phyloP scores from a whole-genome alignment of 2,797 vertebrate genomes.

The Scomberomorus guttatus region DNA sequence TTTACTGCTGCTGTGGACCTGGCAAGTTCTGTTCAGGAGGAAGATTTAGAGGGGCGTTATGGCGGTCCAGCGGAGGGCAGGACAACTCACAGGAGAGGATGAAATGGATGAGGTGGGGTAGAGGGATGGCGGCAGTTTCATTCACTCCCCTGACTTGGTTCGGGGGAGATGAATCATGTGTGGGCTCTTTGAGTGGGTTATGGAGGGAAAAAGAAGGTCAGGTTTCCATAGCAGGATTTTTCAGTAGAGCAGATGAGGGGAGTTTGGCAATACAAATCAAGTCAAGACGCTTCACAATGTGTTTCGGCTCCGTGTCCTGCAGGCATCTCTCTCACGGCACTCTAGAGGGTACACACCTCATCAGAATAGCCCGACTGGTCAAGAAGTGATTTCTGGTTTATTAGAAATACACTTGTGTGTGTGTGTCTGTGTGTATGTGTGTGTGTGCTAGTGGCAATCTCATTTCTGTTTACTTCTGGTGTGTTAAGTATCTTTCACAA shows the following conservation, averaged over 20 bases:
- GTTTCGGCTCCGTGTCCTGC: slow-evolving; percentile 61
- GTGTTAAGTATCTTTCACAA: slow-evolving; percentile 55
- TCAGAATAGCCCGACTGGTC: slow-evolving; percentile 60
- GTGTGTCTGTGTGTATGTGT: slow-evolving; percentile 20
- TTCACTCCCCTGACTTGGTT: slow-evolving; percentile 60
- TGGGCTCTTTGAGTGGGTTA: slow-evolving; percentile 60
- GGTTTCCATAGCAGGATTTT: slow-evolving; percentile 67
- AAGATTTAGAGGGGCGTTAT: slow-evolving; percentile 77
- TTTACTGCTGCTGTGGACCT: slow-evolving; percentile 72
- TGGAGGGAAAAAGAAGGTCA: slow-evolving; percentile 56
- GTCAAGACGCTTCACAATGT: slow-evolving; percentile 59
- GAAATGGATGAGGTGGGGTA: slow-evolving; percentile 72
- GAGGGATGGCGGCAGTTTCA: slow-evolving; percentile 66
- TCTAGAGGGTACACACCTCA: slow-evolving; percentile 64
- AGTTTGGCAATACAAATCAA: slow-evolving; percentile 76
- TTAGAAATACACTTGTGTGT: slow-evolving; percentile 29
- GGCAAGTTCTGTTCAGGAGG: slow-evolving; percentile 61
- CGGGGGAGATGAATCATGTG: slow-evolving; percentile 68
- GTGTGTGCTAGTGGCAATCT: slow-evolving; percentile 1
- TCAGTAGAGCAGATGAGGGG: slow-evolving; percentile 67
- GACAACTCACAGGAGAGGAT: slow-evolving; percentile 72
- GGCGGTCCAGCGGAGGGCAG: slow-evolving; percentile 57
- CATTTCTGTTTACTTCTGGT: slow-evolving; percentile 45
- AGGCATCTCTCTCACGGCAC: slow-evolving; percentile 69
- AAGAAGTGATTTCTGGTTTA: slow-evolving; percentile 68